Percentiles rank a stretch among this genome's conserved stretches.
These are phyloP conservation scores for Drosophila bocki DNA, from an alignment of 1,140 invertebrate genomes.

Conservation along the genomic window DNA sequence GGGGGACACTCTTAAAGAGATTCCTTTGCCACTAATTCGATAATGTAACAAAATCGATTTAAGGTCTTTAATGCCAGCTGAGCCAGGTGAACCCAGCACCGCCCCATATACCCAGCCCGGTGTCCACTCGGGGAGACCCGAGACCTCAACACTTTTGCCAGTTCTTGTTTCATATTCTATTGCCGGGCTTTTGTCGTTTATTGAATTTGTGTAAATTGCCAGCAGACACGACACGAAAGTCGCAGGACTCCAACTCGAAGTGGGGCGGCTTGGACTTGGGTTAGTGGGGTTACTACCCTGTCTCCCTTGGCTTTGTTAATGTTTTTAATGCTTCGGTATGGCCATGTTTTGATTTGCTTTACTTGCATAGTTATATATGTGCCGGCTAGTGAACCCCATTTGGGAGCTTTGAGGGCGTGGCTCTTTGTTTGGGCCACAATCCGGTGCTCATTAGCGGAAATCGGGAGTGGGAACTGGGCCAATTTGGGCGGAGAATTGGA, in stretches of 20 bases:
- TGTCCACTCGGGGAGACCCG: conserved; percentile 1
- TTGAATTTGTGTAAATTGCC: conserved; percentile 81
- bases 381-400: conserved; percentile 48
- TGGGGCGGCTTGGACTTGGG: conserved; percentile 10
- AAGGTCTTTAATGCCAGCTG: conserved; percentile 35
- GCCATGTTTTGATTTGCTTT: conserved; percentile 54
- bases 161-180: conserved; percentile 33
- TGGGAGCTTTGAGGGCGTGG: conserved; percentile 4
- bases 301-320: conserved; percentile 52
- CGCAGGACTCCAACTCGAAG: conserved; percentile 20
- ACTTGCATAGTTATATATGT: neutral
- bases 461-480: conserved; percentile 26
- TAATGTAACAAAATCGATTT: conserved; percentile 43
- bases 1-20: neutral
- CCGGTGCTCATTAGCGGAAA: conserved; percentile 59
- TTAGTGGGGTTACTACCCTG: conserved; percentile 4
- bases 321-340: conserved; percentile 66
- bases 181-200: conserved; percentile 48
- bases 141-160: conserved; percentile 46
- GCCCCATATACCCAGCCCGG: neutral
- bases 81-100: conserved; percentile 3
- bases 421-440: conserved; percentile 28
- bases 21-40: conserved; percentile 26
- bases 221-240: conserved; percentile 57
- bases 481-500: neutral